Evolutionary conservation across 2,888 invertebrate species (phyloP), one percentile per base, ranked within the genome.

Genomic region (Philopedon plagiatum): DNA sequence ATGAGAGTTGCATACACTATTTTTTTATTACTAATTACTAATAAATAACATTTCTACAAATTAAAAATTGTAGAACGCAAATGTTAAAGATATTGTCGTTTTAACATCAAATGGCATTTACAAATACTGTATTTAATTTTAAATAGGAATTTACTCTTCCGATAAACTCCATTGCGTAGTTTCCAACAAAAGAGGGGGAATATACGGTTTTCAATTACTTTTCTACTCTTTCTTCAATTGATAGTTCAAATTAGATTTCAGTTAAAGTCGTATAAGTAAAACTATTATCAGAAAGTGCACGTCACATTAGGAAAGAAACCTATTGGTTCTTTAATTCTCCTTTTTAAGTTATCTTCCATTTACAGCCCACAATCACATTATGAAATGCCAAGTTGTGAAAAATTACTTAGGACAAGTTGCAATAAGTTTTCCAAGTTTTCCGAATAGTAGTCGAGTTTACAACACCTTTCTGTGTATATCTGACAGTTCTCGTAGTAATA

Each of bases 331-430:
- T 34, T 69, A 61, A 61, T 62, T 65, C 67, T 29, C 61, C 62
- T 37, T 63, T 70, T 70, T 57, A 26, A 64, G 63, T 70, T 70
- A 70, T 70, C 70, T 70, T 70, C 64, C 63, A 64, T 70, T 64
- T 64, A 64, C 70, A 70, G 69, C 19, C 70, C 70, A 57, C 70
- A 70, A 64, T 70, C 63, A 26, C 54, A 64, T 70, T 70, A 70
- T 57, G 63, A 57, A 58, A 70, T 64, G 63, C 57, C 70, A 57
- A 37, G 41, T 70, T 4, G 57, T 70, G 63, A 70, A 64, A 69
- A 70, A 70, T 70, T 64, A 54, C 70, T 58, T 63, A n/a, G 64
- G 57, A 64, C 64, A 69, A 69, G 62, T 63, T 64, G 63, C 57
- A 63, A 64, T 64, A 70, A 64, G 64, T 70, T 70, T 70, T 15